Percentiles rank a stretch among this genome's conserved stretches.
Evolutionary conservation across 2,888 invertebrate species (phyloP).

Genomic region (Drosophila fulvimacula): DNA sequence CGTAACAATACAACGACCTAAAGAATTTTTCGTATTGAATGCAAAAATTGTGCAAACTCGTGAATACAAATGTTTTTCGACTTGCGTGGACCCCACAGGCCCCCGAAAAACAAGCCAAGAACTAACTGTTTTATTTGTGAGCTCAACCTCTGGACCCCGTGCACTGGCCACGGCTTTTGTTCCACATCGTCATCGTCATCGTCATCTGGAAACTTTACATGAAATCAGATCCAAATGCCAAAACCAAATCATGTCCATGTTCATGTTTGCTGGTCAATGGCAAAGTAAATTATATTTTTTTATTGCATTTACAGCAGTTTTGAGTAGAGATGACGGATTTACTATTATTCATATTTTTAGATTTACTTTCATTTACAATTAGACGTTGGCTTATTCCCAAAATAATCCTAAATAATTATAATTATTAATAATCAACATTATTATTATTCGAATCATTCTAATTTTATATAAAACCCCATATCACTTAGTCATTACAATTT

Average conservation of each 20-base stretch:
- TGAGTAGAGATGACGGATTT: neutral
- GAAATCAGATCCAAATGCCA: conserved; percentile 54
- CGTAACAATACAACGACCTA: conserved; percentile 66
- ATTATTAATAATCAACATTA: too few relatives aligned
- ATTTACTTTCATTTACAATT: too few relatives aligned
- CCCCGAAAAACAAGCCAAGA: conserved; percentile 32
- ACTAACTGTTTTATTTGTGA: conserved; percentile 40
- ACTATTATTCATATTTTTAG: neutral
- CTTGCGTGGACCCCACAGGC: conserved; percentile 48
- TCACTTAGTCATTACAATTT: too few relatives aligned
- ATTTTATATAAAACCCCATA: too few relatives aligned
- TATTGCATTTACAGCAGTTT: neutral
- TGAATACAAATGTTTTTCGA: conserved; percentile 72
- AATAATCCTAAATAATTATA: too few relatives aligned
- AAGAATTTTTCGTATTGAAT: conserved; percentile 77
- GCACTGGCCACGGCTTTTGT: neutral
- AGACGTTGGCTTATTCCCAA: too few relatives aligned
- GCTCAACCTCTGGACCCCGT: conserved; percentile 17
- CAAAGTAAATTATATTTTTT: conserved; percentile 67
- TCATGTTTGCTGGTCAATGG: conserved; percentile 62
- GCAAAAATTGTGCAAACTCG: conserved; percentile 80
- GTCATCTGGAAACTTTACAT: conserved; percentile 35
- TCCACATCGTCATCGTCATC: neutral
- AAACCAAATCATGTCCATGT: conserved; percentile 45
- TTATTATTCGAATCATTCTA: too few relatives aligned